Base-by-base conservation (phyloP, 2,888 invertebrate genomes). In the Lepetodrilus schrolli region DNA sequence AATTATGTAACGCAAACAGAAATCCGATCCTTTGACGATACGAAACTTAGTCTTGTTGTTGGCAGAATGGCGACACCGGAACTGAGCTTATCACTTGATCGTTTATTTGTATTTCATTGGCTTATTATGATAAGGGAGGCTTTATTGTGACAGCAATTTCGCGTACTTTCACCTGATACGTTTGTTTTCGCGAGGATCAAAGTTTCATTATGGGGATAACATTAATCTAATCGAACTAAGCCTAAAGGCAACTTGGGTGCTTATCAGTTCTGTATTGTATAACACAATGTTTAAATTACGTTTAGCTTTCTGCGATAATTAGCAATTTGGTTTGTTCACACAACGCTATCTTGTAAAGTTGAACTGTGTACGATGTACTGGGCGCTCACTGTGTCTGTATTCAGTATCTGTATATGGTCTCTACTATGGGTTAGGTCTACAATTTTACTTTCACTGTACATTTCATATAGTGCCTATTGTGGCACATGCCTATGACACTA, bases 61-160 rank as follows among this genome's bases (percentile, higher is more conserved):
- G 26, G 51, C 21, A 51, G 30, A 26, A 30, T 58, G 58, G 58
- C 58, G 58, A 58, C 58, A 34, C 34, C 30, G 58, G 58, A 58
- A 58, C 58, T 58, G 30, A 17, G 34, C 26, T 26, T n/a, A 34
- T 58, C 58, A 58, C 30, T 26, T 58, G 58, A 58, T 58, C 26
- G 58, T 30, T 58, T 58, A 58, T 58, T 58, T 58, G n/a, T 30
- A 17, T 58, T 58, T 34, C 58, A 58, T 58, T 58, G 30, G 58
- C 30, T 58, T 58, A 58, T 58, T 58, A 17, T 58, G 58, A 58
- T 58, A 58, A 58, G 58, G 34, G 34, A 58, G 58, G 30, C 34
- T 34, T 21, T 34, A 17, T 58, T 23, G 17, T 30, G 30, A 17
- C n/a, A 23, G 30, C 17, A 30, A 23, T 58, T 17, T 58, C 34